Base-by-base conservation (phyloP, 2,113 vertebrate genomes). In the Stomatorhinus ivindoensis region DNA sequence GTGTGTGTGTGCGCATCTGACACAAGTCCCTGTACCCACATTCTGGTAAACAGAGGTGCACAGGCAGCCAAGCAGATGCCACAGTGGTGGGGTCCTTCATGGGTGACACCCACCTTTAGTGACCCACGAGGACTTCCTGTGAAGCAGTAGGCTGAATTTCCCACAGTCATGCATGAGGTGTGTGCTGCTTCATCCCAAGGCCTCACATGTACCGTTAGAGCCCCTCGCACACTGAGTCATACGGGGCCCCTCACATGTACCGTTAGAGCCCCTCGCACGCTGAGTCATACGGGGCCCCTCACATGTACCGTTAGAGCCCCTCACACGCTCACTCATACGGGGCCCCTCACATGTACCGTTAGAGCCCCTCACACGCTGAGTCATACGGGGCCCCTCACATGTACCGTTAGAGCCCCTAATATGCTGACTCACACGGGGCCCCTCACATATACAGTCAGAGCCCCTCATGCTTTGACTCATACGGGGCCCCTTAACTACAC, bases 401-500 rank as follows among this genome's bases (percentile, higher is more conserved):
- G 17, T 55, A 19, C 51, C 19, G 51, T 1, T 3, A 5, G 17
- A 19, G 17, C 39, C 83, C 15, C 83, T 89, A 89, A 91, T 89
- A 89, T 80, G 44, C 44, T 46, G 44, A 46, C 44, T 58, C 21
- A 8, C 0, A 24, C 0, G 1, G 21, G 53, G 50, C 15, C 53
- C 53, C 1, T 55, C 53, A 7, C 53, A 55, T 55, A 2, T 55
- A 24, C 53, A 58, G 21, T 21, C 21, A 21, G 5, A 2, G 1
- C 5, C 53, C 53, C 6, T 58, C 53, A 24, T 2, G 5, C 5
- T 3, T 3, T 42, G 42, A 55, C 53, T 55, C 17, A 55, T 21
- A 21, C 1, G 9, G 53, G 55, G 5, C 4, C 53, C 19, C 21
- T 8, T 90, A 96, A 96, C 95, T 94, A 93, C 93, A 95, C 97